These are phyloP conservation scores for Synaphobranchus kaupii DNA, from an alignment of 2,797 vertebrate genomes.

Conservation along the genomic window DNA sequence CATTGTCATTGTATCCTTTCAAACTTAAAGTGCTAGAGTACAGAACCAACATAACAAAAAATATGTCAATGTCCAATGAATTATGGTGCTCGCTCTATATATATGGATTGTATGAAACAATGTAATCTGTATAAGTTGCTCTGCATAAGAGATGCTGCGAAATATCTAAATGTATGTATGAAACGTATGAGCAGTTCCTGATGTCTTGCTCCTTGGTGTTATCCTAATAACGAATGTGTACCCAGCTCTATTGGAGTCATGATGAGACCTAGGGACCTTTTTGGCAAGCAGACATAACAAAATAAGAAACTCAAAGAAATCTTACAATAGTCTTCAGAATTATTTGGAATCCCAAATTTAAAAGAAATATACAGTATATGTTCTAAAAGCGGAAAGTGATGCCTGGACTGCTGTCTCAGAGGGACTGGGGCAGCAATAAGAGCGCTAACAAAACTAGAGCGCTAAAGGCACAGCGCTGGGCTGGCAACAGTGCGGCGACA, in stretches of 20 bases:
- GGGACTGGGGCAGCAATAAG: not conserved
- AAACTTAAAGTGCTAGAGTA: no score
- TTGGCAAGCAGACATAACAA: not conserved
- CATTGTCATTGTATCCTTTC: no score
- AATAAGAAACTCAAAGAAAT: not conserved
- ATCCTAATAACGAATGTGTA: not conserved
- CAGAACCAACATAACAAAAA: no score
- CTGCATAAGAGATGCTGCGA: not conserved
- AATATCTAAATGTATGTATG: not conserved
- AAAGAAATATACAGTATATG: not conserved
- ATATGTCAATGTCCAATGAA: no score
- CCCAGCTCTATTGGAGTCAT: not conserved
- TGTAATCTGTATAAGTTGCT: not conserved
- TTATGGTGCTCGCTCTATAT: no score
- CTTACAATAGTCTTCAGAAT: not conserved
- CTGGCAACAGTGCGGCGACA: slow-evolving; percentile 46
- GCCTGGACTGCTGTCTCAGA: not conserved
- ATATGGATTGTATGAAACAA: not conserved
- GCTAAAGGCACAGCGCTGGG: slow-evolving; percentile 38
- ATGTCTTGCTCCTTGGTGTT: not conserved
- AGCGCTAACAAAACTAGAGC: slow-evolving; percentile 28
- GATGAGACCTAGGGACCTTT: not conserved
- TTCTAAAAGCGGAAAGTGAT: not conserved
- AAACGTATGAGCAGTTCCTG: not conserved
- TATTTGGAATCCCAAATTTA: not conserved